Evolutionary conservation across 2,113 vertebrate genomes (phyloP), one percentile per base, ranked within the genome.

Genomic region (Agelaius tricolor): DNA sequence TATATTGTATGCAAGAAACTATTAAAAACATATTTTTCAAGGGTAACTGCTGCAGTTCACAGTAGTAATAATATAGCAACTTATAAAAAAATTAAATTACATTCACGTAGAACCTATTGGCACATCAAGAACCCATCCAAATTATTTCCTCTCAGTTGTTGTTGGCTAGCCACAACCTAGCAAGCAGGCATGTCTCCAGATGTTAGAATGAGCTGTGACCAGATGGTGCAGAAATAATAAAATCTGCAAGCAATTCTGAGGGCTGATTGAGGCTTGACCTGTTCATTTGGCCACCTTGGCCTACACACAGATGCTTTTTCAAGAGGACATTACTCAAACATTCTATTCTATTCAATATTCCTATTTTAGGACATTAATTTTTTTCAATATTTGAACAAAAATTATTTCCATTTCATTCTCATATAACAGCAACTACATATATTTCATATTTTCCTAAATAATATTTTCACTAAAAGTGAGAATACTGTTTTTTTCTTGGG

Each of bases 141-240:
- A 51, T 88, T 51, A 58, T 59, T 74, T 88, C 43, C 43, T 52
- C 35, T 91, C 54, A 13, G 46, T 47, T 80, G 21, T n/a, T 89
- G 52, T n/a, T 88, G 67, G 75, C 55, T 76, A 88, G 72, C 21
- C 71, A 87, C 58, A 91, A 86, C 44, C 90, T 76, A 63, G 39
- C 51, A 71, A 90, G 55, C 55, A 88, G 75, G 73, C 63, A 46
- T 27, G 19, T 43, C 35, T 93, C 84, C 82, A 85, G 84, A 63
- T 69, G 49, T 83, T n/a, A 76, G 10, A 84, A 39, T 6, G 35
- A 87, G 31, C 31, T 91, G 82, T 59, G 93, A 88, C 46, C 91
- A 96, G 89, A 96, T 85, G 91, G 81, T 39, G 31, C 44, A 80
- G 55, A 91, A 93, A 93, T 85, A 91, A 87, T 51, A 68, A 94